These are phyloP conservation scores for Drosophila phalerata DNA, from an alignment of 2,888 invertebrate genomes.

Conservation along the genomic window DNA sequence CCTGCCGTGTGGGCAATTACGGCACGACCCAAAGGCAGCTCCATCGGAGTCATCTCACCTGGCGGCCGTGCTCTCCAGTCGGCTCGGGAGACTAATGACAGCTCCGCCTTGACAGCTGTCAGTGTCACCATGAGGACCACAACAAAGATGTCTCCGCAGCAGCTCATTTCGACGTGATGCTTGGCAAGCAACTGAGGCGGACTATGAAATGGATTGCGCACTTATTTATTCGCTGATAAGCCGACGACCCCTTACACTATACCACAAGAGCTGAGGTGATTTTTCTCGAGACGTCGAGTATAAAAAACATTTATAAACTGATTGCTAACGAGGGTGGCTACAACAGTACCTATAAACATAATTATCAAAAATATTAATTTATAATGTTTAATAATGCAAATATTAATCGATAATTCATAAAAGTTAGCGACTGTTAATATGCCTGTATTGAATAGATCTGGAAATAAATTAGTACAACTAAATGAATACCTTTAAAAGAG, in stretches of 20 bases:
- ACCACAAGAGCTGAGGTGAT: slow-evolving; percentile 29
- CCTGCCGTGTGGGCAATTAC: slow-evolving; percentile 89
- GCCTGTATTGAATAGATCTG: too few relatives aligned
- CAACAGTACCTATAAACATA: background rate
- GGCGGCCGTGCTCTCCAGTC: slow-evolving; percentile 90
- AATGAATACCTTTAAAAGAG: too few relatives aligned
- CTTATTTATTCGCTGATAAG: slow-evolving; percentile 68
- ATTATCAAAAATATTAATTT: too few relatives aligned
- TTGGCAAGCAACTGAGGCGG: slow-evolving; percentile 46
- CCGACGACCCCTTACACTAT: slow-evolving; percentile 26
- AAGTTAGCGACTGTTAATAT: too few relatives aligned
- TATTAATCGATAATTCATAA: too few relatives aligned
- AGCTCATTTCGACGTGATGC: slow-evolving; percentile 45
- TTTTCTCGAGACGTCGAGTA: slow-evolving; percentile 37
- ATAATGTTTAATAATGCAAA: too few relatives aligned
- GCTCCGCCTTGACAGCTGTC: slow-evolving; percentile 39
- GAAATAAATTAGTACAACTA: too few relatives aligned
- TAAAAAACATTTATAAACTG: slow-evolving; percentile 7
- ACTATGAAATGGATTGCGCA: slow-evolving; percentile 12
- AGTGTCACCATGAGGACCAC: slow-evolving; percentile 15
- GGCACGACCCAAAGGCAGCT: slow-evolving; percentile 86
- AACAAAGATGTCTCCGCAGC: slow-evolving; percentile 10
- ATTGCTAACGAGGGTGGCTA: slow-evolving; percentile 23
- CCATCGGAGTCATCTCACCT: slow-evolving; percentile 74
- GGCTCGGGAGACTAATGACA: slow-evolving; percentile 86